Conservation (phyloP, 2,888 invertebrate species). For the Monochamus alternatus region DNA sequence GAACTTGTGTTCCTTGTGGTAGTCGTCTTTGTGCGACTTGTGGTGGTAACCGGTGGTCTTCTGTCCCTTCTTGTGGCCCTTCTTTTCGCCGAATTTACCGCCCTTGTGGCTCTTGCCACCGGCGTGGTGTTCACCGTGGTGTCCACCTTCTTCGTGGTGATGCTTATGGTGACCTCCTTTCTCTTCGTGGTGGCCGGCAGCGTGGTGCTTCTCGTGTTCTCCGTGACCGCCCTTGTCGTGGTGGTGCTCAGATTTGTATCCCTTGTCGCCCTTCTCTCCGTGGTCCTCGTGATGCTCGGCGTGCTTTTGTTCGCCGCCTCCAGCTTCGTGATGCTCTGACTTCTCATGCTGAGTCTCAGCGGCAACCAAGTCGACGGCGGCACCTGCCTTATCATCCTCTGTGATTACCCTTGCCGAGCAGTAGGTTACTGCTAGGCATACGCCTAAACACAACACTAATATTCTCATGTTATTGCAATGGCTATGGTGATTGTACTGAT, state of each 20-base stretch:
- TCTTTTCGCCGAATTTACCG: conserved; percentile 86
- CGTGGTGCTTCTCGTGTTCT: conserved; percentile 83
- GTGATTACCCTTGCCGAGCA: conserved; percentile 63
- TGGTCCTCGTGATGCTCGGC: conserved; percentile 80
- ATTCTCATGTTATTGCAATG: conserved; percentile 62
- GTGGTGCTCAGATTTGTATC: conserved; percentile 82
- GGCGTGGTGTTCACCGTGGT: conserved; percentile 85
- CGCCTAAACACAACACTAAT: conserved; percentile 63
- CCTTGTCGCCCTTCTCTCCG: conserved; percentile 86
- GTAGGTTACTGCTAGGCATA: conserved; percentile 61
- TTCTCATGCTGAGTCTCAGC: conserved; percentile 49
- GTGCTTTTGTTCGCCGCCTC: conserved; percentile 82
- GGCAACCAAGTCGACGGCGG: conserved; percentile 49
- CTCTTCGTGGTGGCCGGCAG: conserved; percentile 84
- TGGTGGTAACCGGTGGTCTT: conserved; percentile 89
- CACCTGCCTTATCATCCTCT: conserved; percentile 61
- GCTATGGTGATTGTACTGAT: conserved; percentile 50
- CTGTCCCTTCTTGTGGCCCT: conserved; percentile 89
- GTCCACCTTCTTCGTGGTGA: conserved; percentile 84
- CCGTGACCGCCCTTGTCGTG: conserved; percentile 87
- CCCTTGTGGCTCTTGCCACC: conserved; percentile 85
- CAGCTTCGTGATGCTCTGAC: conserved; percentile 74
- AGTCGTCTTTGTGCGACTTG: conserved; percentile 90
- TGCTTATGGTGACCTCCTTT: conserved; percentile 87
- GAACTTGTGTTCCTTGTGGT: conserved; percentile 90